Evolutionary conservation across 92 coral and sea anemone species (phyloP), one percentile per base, ranked within the genome.

Genomic region (Metridium senile): DNA sequence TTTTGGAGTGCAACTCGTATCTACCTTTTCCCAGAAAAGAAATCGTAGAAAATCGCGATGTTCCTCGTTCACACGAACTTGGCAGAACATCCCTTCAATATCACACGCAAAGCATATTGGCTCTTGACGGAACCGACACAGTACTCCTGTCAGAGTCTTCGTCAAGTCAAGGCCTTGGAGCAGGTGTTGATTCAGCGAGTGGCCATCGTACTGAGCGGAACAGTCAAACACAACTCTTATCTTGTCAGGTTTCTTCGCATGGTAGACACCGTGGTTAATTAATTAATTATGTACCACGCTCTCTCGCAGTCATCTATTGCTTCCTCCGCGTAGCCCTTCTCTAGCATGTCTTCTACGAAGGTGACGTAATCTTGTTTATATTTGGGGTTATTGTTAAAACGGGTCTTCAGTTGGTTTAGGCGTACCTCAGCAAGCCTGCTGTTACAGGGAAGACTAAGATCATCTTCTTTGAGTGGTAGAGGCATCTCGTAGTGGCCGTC

Each of bases 241-340:
- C 23, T 76, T 76, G 0, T 58, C 59, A 0, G 59, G 84, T 30
- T 58, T 79, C 67, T 70, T 79, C 11, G 84, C 64, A 68, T 79
- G 84, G 51, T 71, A 82, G 25, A 87, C 82, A 25, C 87, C 84
- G 71, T 82, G 87, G 31, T 87, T 87, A 22, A n/a, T n/a, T n/a
- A n/a, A n/a, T n/a, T n/a, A n/a, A 87, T 87, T 33, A 87, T 66
- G 73, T 82, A 87, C 87, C 91, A 87, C 18, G 62, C 80, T 19
- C 47, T 75, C 26, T 49, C 75, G 31, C 33, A 2, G 30, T 64
- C 17, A 6, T 19, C 8, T 9, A 75, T 54, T 0, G 75, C 88
- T 43, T 59, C 71, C 43, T 83, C 84, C 4, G 88, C 83, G 33
- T 76, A 70, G 31, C 88, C 88, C 13, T 58, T 76, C 23, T 35